phyloP scores from a whole-genome alignment of 92 coral and sea anemone species.

The Umimayanthus kanabou region DNA sequence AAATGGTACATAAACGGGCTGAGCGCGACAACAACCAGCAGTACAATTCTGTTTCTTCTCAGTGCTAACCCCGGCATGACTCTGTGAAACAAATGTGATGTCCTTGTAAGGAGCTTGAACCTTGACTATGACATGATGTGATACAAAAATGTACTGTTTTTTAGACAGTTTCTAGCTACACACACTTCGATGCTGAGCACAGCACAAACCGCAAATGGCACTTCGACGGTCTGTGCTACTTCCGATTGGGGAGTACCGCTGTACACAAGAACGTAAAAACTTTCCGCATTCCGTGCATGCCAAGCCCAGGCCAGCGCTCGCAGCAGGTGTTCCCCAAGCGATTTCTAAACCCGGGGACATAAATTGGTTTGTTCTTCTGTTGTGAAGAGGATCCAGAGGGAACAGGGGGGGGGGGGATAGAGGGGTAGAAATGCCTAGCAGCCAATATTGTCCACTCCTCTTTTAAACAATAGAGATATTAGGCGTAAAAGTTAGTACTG shows the following conservation, averaged over 20 bases:
- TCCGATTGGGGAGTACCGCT: constrained; percentile 26
- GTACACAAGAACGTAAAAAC: background rate
- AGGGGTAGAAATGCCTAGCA: no score
- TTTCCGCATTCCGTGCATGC: no score
- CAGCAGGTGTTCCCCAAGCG: background rate
- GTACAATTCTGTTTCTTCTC: constrained; percentile 77
- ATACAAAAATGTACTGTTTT: background rate
- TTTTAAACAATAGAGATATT: no score
- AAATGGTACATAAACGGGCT: constrained; percentile 79
- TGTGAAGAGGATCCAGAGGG: no score
- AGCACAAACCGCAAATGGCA: background rate
- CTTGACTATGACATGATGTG: background rate
- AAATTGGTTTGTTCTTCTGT: no score
- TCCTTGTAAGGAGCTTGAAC: constrained; percentile 1
- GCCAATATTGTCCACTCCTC: no score
- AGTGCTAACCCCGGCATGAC: constrained; percentile 72
- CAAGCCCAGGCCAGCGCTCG: no score
- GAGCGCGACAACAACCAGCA: constrained; percentile 60
- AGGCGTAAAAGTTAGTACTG: no score
- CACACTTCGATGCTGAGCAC: no score
- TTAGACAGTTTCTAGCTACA: no score
- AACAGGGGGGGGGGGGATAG: no score
- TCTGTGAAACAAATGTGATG: constrained; percentile 19
- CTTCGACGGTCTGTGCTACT: background rate
- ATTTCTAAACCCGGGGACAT: no score